Percentiles rank a stretch among this genome's conserved stretches.
Evolutionary conservation across 2,888 invertebrate species (phyloP).

Genomic region (Scaptomyza parva): DNA sequence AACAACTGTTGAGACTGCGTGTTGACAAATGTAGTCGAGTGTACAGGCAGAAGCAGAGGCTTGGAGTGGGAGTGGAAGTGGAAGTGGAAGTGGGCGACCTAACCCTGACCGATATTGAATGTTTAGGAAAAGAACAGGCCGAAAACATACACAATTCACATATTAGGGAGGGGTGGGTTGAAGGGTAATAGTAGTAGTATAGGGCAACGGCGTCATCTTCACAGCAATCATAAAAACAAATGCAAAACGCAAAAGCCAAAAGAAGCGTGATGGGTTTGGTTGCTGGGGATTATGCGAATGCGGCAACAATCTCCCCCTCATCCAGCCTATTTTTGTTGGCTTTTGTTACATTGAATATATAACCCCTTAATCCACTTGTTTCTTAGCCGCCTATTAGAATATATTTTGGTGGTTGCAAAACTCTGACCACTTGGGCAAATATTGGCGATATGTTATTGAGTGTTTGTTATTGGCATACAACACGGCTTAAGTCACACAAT

Average conservation of each 20-base stretch:
- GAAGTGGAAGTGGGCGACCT: conserved; percentile 4
- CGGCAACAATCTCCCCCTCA: background rate
- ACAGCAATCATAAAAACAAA: conserved; percentile 82
- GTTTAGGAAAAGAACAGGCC: conserved; percentile 43
- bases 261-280: conserved; percentile 28
- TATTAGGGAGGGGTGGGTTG: conserved; percentile 59
- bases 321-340: too few species aligned
- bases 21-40: conserved; percentile 76
- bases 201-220: conserved; percentile 54
- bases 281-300: conserved; percentile 29
- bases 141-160: conserved; percentile 82
- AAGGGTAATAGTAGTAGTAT: too few species aligned
- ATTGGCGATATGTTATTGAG: conserved; percentile 64
- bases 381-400: conserved; percentile 50
- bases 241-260: conserved; percentile 69
- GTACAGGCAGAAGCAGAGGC: background rate
- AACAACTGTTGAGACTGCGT: conserved; percentile 81
- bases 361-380: conserved; percentile 82
- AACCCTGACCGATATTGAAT: conserved; percentile 50
- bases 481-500: conserved; percentile 47
- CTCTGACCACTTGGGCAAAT: conserved; percentile 57
- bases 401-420: conserved; percentile 22
- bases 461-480: conserved; percentile 63
- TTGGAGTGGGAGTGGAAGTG: too few species aligned
- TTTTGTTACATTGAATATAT: conserved; percentile 17